phyloP scores from a whole-genome alignment of 2,113 vertebrate genomes.

The Heliornis fulica region DNA sequence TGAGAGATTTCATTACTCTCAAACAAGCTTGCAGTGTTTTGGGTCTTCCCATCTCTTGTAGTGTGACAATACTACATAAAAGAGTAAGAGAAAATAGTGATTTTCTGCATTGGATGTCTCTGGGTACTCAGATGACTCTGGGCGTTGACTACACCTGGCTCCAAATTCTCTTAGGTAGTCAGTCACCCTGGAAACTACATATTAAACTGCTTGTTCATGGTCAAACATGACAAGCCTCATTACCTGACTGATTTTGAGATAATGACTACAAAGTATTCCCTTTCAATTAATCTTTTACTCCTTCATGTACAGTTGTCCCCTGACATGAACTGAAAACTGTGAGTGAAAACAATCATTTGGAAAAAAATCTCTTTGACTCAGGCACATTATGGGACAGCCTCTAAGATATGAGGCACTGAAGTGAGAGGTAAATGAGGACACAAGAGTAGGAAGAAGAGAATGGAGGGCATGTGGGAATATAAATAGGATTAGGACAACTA shows the following conservation, averaged over 20 bases:
- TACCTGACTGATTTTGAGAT: neutral
- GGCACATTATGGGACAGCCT: rapidly evolving
- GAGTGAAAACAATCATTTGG: neutral
- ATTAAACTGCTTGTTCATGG: neutral
- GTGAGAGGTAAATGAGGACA: neutral
- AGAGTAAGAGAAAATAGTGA: neutral
- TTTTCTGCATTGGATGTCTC: neutral
- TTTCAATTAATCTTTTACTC: neutral
- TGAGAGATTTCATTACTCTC: neutral
- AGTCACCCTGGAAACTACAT: neutral
- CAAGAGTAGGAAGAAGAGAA: neutral
- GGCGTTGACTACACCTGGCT: neutral
- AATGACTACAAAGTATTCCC: neutral
- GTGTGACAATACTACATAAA: neutral
- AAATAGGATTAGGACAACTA: neutral
- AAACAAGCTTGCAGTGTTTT: neutral
- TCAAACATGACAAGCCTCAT: neutral
- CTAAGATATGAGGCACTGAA: neutral
- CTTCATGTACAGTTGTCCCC: neutral
- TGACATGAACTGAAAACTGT: neutral
- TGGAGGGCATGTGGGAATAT: neutral
- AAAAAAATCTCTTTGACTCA: neutral
- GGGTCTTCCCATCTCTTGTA: conserved; percentile 34
- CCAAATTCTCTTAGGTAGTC: neutral
- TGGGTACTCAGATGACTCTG: neutral